Evolutionary conservation across 2,113 vertebrate species (phyloP).

Genomic region (Aldabrachelys gigantea): DNA sequence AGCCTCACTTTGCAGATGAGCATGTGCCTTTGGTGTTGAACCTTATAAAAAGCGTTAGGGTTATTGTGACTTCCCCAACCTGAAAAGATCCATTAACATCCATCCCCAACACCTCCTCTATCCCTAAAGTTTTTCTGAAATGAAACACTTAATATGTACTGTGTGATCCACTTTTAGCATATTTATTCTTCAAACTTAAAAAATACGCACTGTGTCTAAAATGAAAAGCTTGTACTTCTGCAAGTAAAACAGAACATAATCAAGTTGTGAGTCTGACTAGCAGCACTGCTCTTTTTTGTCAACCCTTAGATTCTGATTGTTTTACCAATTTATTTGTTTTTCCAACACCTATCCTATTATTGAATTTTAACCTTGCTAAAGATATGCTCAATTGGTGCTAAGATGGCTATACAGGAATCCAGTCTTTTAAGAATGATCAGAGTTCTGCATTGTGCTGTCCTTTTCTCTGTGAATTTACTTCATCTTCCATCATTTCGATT

Average conservation of each 20-base stretch:
- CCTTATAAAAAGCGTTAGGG: background rate
- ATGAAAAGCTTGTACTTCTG: background rate
- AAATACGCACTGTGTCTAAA: background rate
- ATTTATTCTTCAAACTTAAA: fast-evolving
- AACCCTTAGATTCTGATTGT: fast-evolving
- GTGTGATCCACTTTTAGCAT: fast-evolving
- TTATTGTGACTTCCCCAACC: background rate
- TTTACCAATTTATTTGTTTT: fast-evolving
- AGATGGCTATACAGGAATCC: background rate
- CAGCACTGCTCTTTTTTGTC: background rate
- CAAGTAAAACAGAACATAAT: fast-evolving
- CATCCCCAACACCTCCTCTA: background rate
- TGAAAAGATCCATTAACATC: background rate
- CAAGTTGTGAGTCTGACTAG: fast-evolving
- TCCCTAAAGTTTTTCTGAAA: background rate
- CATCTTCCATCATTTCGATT: fast-evolving
- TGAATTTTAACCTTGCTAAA: background rate
- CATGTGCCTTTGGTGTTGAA: background rate
- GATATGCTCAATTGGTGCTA: background rate
- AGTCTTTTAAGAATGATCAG: background rate
- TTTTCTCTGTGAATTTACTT: fast-evolving
- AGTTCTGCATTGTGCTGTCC: background rate
- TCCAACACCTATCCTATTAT: background rate
- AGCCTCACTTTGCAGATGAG: background rate
- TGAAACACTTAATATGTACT: fast-evolving